Evolutionary conservation across 2,888 invertebrate genomes (phyloP), one percentile per base, ranked within the genome.

Genomic region (Ectemnius continuus): DNA sequence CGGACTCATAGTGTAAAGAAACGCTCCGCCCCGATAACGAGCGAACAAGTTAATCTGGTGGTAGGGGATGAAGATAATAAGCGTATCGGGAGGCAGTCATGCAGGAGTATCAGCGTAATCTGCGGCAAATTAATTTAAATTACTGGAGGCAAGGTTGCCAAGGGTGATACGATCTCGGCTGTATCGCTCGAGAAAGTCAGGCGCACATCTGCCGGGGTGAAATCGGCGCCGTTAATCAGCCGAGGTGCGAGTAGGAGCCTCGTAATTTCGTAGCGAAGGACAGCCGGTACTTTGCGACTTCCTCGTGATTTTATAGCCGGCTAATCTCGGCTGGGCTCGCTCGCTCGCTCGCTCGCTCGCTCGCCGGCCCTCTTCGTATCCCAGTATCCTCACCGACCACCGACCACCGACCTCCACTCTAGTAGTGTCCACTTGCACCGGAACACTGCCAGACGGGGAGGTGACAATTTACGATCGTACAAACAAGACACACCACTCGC

Each of bases 121-220:
- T 60, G n/a, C 52, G 64, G 36, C 66, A 73, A 68, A 81, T 79
- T 82, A 76, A 83, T 83, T 83, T 71, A 67, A 83, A 73, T 79
- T 75, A 70, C 73, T 66, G 28, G 73, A 60, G 20, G 68, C 66
- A 52, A 16, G 36, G 67, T 61, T 36, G 61, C 62, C 52, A 36
- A 11, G 61, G 48, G 48, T 48, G 70, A 70, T 71, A 61, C 47
- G 62, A 67, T 83, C 73, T 76, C 16, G 45, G 28, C 46, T 58
- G 69, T 61, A 52, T 64, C 52, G 13, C 56, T 45, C 47, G 47
- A 64, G 45, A 61, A 59, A 52, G 52, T 16, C 8, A 16, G 11
- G n/a, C 61, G 70, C 61, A 70, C 74, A 75, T 76, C 82, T 75
- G 76, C 68, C 66, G 61, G 36, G 36, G 52, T 70, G 57, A 68